phyloP scores from a whole-genome alignment of 2,888 invertebrate species.

The Dryobota labecula region DNA sequence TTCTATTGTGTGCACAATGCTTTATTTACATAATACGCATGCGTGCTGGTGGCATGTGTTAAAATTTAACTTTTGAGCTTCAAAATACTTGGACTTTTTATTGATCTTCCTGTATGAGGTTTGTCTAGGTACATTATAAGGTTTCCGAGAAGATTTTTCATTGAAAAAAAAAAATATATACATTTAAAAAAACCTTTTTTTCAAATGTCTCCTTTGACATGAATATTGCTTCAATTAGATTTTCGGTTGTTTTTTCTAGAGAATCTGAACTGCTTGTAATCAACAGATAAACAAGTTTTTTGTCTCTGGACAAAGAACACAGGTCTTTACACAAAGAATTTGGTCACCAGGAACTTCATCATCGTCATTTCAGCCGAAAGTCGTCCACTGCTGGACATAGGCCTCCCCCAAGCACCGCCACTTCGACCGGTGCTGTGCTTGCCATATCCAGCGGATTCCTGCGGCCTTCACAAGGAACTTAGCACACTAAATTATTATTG shows the following conservation, averaged over 20 bases:
- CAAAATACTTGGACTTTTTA: conserved; percentile 21
- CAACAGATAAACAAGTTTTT: neutral
- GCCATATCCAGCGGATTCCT: no score
- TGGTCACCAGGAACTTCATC: no score
- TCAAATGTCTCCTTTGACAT: neutral
- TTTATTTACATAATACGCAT: conserved; percentile 83
- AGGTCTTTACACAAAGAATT: neutral
- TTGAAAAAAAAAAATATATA: neutral
- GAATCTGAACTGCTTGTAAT: neutral
- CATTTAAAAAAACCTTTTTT: no score
- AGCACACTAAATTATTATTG: no score
- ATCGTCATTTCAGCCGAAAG: no score
- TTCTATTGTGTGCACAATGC: conserved; percentile 81
- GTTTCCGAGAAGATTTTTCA: neutral
- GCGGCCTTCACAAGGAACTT: no score
- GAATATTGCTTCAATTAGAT: neutral
- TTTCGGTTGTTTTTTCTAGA: no score
- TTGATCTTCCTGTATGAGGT: neutral
- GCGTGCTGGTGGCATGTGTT: conserved; percentile 77
- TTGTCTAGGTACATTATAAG: neutral
- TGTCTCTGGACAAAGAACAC: neutral
- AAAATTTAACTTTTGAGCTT: conserved; percentile 45
- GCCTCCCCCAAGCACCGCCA: no score
- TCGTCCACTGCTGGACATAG: no score
- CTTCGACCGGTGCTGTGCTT: no score